Percentiles rank a stretch among this genome's conserved stretches.
phyloP scores from a whole-genome alignment of 2,113 vertebrate genomes.

The Phodopus roborovskii region DNA sequence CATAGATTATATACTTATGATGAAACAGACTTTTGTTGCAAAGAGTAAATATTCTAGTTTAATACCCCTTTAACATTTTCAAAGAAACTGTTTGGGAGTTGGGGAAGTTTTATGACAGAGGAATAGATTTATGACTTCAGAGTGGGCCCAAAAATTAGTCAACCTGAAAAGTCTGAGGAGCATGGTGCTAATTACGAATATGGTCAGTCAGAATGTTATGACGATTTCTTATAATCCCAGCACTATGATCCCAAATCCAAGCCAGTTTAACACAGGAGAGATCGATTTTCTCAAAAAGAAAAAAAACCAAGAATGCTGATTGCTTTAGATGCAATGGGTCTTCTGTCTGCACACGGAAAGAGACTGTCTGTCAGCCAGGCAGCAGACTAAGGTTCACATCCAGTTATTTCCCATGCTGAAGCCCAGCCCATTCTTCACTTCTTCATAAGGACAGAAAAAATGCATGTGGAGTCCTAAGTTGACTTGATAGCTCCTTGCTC shows the following conservation, averaged over 20 bases:
- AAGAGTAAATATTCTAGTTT: background rate
- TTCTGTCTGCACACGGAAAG: background rate
- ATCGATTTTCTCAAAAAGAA: background rate
- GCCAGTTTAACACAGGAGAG: background rate
- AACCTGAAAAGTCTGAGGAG: background rate
- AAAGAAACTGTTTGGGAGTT: background rate
- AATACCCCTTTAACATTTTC: background rate
- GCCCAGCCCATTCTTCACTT: background rate
- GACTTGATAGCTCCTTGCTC: background rate
- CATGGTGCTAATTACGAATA: background rate
- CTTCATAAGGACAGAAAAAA: conserved; percentile 4
- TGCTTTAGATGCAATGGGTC: background rate
- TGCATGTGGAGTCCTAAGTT: background rate
- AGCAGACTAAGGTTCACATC: background rate
- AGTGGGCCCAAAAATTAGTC: background rate
- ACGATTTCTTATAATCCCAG: background rate
- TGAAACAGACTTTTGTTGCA: background rate
- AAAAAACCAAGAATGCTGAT: background rate
- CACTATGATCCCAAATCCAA: background rate
- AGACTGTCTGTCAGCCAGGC: conserved; percentile 18
- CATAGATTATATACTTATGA: background rate
- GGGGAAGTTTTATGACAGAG: background rate
- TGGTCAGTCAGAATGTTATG: background rate
- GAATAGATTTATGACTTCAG: background rate
- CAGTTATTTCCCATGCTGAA: conserved; percentile 4